Evolutionary conservation across 2,797 vertebrate genomes (phyloP).

Genomic region (Bufotes viridis): DNA sequence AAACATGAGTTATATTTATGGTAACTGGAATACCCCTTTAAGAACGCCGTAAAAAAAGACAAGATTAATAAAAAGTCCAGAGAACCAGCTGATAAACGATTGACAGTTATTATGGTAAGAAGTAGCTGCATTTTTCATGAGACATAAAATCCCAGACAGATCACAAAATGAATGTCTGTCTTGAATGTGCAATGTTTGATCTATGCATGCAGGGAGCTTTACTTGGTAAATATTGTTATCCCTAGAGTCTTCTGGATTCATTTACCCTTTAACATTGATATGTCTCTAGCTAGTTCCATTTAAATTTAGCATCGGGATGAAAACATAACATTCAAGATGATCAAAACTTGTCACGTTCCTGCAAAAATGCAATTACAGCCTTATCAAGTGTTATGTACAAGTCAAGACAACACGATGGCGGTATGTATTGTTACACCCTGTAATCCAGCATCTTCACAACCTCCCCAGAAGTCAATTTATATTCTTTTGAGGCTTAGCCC

Average conservation of each 20-base stretch:
- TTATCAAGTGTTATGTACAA: background rate
- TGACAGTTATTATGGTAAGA: constrained; percentile 54
- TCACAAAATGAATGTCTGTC: background rate
- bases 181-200: background rate
- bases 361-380: background rate
- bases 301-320: background rate
- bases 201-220: accelerated
- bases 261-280: constrained; percentile 18
- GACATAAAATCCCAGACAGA: constrained; percentile 41
- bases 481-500: background rate
- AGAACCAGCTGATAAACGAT: constrained; percentile 35
- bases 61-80: constrained; percentile 38
- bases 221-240: constrained; percentile 25
- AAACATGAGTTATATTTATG: too few species aligned
- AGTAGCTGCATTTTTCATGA: constrained; percentile 8
- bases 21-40: background rate
- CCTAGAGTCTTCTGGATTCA: constrained; percentile 6
- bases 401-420: background rate
- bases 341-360: background rate
- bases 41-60: background rate
- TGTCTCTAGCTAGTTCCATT: constrained; percentile 1
- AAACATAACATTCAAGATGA: background rate
- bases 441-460: background rate
- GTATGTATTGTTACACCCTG: background rate
- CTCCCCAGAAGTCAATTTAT: background rate